A percentile compares a stretch with the other conserved stretches of the same genome.
These are phyloP conservation scores for Pyrocoelia pectoralis DNA, from an alignment of 2,888 invertebrate genomes.

Conservation along the genomic window DNA sequence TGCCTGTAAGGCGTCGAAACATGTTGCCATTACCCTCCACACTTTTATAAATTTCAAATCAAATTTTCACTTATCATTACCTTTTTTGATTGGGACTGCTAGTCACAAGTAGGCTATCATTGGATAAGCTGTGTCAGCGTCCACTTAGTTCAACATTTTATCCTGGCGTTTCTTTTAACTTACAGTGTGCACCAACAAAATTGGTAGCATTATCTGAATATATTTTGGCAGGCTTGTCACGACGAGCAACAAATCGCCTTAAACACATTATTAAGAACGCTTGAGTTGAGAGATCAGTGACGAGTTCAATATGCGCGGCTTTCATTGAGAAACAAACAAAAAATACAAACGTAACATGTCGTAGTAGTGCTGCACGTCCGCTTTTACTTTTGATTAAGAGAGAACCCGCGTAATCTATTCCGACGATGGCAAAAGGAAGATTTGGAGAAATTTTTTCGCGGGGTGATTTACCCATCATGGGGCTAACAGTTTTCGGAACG, in stretches of 20 bases:
- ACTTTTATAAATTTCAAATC: too few species aligned
- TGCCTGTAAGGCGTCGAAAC: too few species aligned
- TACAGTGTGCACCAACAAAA: conserved; percentile 37
- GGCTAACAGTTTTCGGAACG: conserved; percentile 32
- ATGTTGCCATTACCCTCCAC: too few species aligned
- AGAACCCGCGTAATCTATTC: conserved; percentile 45
- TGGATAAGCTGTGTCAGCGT: too few species aligned
- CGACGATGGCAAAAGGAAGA: conserved; percentile 41
- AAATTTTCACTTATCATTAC: too few species aligned
- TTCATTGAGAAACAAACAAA: conserved; percentile 41
- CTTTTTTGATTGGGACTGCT: too few species aligned
- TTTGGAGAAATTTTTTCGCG: conserved; percentile 30
- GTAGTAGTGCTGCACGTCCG: conserved; percentile 30
- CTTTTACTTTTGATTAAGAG: conserved; percentile 43
- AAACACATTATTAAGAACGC: conserved; percentile 36
- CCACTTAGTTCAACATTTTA: too few species aligned
- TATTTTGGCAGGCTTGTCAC: conserved; percentile 37
- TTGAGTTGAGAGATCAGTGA: conserved; percentile 29
- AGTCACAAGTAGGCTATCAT: too few species aligned
- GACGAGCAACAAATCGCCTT: conserved; percentile 35
- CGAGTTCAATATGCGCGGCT: conserved; percentile 38
- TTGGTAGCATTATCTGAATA: conserved; percentile 40
- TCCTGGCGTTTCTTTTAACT: conserved; percentile 33
- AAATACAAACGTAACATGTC: conserved; percentile 39
- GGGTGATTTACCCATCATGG: conserved; percentile 45